Conservation (phyloP, 2,113 vertebrate species). For the Cyphomyrus discorhynchus region DNA sequence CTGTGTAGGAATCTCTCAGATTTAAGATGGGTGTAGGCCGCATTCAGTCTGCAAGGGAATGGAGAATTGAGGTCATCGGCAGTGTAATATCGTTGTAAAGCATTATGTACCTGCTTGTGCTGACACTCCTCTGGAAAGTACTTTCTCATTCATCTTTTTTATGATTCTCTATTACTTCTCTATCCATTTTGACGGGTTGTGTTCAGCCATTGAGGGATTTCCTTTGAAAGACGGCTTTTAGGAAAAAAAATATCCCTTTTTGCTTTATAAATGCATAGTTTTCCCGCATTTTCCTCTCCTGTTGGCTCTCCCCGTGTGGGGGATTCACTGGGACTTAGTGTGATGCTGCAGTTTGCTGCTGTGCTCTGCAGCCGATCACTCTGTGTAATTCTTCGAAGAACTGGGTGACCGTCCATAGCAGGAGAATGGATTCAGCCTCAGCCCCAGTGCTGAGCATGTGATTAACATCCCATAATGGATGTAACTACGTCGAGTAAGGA, state of each 20-base stretch:
- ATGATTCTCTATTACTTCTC: not conserved
- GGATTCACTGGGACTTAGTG: not conserved
- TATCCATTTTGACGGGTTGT: not conserved
- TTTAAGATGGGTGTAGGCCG: not conserved
- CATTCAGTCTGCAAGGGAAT: not conserved
- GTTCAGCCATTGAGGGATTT: not conserved
- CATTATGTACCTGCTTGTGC: not conserved
- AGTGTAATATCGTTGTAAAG: not conserved
- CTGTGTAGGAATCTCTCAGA: not conserved
- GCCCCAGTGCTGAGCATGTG: not conserved
- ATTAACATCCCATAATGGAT: not conserved
- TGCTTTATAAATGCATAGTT: not conserved
- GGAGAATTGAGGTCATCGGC: not conserved
- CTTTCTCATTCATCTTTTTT: not conserved
- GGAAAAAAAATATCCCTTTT: not conserved
- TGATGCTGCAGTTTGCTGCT: not conserved
- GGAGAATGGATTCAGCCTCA: not conserved
- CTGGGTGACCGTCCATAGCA: not conserved
- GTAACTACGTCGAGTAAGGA: not conserved
- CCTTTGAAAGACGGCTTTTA: not conserved
- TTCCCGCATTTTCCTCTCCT: not conserved
- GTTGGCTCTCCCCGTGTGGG: not conserved
- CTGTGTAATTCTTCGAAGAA: not conserved
- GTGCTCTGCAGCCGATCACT: not conserved
- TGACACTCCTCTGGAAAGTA: not conserved